A percentile compares a stretch with the other conserved stretches of the same genome.
Conservation (phyloP, 2,113 vertebrate species). For the Petrocephalus microphthalmus region DNA sequence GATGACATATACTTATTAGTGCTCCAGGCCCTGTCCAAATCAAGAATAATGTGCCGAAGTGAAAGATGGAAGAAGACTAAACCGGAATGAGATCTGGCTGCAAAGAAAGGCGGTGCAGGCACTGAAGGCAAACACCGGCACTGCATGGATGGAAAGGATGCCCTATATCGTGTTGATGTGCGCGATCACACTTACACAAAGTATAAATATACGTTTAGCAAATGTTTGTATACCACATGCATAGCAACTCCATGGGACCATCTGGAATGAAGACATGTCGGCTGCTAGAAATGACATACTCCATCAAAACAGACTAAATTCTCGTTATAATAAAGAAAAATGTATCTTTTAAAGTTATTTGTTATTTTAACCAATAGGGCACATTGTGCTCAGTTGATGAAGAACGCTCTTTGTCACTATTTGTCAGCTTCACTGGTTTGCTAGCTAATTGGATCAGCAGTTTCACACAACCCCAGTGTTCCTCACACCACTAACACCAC, state of each 20-base stretch:
- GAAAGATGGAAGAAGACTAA: neutral
- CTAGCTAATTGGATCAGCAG: slow-evolving; percentile 7
- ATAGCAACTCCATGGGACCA: neutral
- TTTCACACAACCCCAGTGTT: neutral
- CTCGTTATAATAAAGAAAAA: neutral
- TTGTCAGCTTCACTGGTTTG: neutral
- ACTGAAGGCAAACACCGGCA: neutral
- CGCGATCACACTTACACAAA: neutral
- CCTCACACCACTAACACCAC: neutral
- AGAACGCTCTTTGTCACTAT: neutral
- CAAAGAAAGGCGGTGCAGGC: neutral
- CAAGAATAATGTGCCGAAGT: neutral
- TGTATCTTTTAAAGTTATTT: neutral
- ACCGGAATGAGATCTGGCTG: neutral
- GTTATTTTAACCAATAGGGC: neutral
- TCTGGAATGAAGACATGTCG: neutral
- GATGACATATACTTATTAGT: neutral
- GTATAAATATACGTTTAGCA: slow-evolving; percentile 16
- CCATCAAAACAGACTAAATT: neutral
- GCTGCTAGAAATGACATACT: neutral
- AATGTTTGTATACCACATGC: slow-evolving; percentile 13
- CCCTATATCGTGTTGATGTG: neutral
- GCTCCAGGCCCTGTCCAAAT: neutral
- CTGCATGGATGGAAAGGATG: neutral
- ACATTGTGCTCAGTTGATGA: neutral